Evolutionary conservation across 1,140 invertebrate genomes (phyloP), one percentile per base, ranked within the genome.

Genomic region (Pinna nobilis): DNA sequence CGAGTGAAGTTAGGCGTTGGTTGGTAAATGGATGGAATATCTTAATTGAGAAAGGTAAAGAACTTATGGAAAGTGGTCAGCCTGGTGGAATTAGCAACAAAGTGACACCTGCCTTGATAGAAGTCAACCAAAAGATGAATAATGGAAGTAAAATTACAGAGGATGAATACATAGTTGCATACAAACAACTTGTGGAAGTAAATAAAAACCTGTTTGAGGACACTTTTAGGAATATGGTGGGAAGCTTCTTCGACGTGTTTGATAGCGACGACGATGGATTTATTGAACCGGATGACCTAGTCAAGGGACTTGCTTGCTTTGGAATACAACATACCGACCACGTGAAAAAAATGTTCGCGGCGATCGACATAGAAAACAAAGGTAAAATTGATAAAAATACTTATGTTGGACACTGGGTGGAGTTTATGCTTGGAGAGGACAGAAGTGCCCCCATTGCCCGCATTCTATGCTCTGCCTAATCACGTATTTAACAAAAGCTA

Each of bases 1-100:
- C 57, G 15, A n/a, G 35, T 5, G 39, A 18, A 2, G 18, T 74
- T n/a, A 39, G 35, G 13, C 53, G 63, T 9, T 74, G 72, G 72
- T 28, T 74, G 28, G 18, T 57, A 28, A 67, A 74, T 35, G 72
- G 72, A 18, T 74, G 72, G 72, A 50, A 67, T 28, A 66, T 74
- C 32, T 47, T 74, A 23, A 35, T 69, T 3, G 47, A 74, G 32
- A 44, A 74, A 64, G 65, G 66, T 2, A 23, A 53, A 35, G 65
- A 63, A n/a, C n/a, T 63, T 25, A 35, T 57, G 7, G 57, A 50
- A 5, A 32, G 23, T 20, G 65, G 72, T 25, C 32, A 53, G 15
- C 1, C 20, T 15, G 72, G 66, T 18, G 60, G 72, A 55, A 7
- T 67, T 7, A 51, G 49, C 4, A 25, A 32, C n/a, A 60, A 72